Percentiles rank a stretch among this genome's conserved stretches.
Evolutionary conservation across 2,113 vertebrate genomes (phyloP).

Genomic region (Corythaixoides concolor): DNA sequence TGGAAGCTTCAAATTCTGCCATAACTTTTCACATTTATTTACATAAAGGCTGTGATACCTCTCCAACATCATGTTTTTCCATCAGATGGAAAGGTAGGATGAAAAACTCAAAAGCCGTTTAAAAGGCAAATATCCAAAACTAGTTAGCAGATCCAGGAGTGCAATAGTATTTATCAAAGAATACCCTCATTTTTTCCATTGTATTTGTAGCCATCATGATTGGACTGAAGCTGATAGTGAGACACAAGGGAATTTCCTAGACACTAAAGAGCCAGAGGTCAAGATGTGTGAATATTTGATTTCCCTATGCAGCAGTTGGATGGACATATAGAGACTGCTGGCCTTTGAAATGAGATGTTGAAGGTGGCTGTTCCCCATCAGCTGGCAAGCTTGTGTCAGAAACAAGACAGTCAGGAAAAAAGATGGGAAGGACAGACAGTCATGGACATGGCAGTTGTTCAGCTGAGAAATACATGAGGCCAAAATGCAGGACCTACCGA

Average conservation of each 20-base stretch:
- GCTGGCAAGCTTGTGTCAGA: neutral
- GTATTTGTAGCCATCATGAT: neutral
- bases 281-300: neutral
- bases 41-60: neutral
- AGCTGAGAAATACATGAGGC: neutral
- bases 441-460: neutral
- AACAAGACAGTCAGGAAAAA: neutral
- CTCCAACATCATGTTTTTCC: neutral
- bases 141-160: neutral
- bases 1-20: neutral
- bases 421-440: neutral
- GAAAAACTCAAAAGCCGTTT: neutral
- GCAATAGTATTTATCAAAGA: neutral
- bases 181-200: neutral
- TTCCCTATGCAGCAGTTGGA: neutral
- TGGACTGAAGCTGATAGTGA: neutral
- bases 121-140: neutral
- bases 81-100: neutral
- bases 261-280: neutral
- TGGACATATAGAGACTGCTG: neutral
- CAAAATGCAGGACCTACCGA: neutral
- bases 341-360: neutral
- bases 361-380: neutral
- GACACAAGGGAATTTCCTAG: neutral
- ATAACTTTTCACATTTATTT: neutral